Percentiles rank a stretch among this genome's conserved stretches.
Conservation (phyloP, 2,797 vertebrate genomes). For the Alfaro cultratus region DNA sequence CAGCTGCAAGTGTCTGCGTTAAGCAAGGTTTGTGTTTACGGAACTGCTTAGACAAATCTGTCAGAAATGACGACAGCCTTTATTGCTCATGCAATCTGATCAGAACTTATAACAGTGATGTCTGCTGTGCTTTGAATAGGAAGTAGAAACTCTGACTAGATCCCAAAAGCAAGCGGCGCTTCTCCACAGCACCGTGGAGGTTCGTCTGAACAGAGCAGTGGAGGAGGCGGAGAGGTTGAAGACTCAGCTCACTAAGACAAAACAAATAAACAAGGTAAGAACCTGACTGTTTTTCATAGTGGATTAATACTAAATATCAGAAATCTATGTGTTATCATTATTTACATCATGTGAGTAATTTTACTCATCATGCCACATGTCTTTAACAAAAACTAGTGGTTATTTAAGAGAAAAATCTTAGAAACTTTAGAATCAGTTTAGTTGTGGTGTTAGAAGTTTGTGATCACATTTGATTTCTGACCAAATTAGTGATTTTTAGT, state of each 20-base stretch:
- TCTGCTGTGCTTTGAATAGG: conserved; percentile 72
- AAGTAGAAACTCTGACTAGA: conserved; percentile 85
- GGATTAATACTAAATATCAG: background rate
- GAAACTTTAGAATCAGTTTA: background rate
- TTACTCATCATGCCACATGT: background rate
- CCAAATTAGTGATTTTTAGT: background rate
- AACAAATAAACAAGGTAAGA: conserved; percentile 88
- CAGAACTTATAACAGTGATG: background rate
- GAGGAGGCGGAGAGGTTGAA: conserved; percentile 90
- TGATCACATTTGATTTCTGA: background rate
- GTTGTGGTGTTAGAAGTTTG: background rate
- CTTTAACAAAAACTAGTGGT: background rate
- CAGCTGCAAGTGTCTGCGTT: conserved; percentile 84
- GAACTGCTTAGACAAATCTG: background rate
- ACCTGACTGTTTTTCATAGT: background rate
- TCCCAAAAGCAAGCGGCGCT: conserved; percentile 86
- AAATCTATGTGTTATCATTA: background rate
- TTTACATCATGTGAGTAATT: background rate
- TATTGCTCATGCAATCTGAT: background rate
- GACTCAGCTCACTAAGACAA: conserved; percentile 85
- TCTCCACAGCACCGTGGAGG: conserved; percentile 83
- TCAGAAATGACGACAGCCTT: background rate
- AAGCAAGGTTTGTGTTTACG: conserved; percentile 82
- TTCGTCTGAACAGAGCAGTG: conserved; percentile 91
- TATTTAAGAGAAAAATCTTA: background rate